phyloP scores from a whole-genome alignment of 2,113 vertebrate genomes.

The Anthoscopus minutus region DNA sequence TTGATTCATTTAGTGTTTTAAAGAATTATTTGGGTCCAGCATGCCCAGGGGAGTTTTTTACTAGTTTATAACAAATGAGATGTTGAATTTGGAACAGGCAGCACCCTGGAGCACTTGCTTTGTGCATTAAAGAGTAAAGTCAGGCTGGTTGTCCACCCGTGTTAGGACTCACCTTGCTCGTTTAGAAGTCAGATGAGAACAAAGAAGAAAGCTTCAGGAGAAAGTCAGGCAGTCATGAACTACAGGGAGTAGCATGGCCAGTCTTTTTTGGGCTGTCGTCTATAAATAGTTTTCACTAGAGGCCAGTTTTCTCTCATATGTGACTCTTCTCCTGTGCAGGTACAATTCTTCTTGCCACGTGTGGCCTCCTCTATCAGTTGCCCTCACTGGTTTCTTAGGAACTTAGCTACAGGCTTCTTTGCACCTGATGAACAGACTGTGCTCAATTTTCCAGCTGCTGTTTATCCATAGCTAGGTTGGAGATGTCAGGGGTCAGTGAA shows the following conservation, averaged over 20 bases:
- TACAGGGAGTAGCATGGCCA: neutral
- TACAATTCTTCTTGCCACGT: neutral
- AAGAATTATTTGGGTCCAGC: slow-evolving; percentile 12
- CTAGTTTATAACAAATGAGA: slow-evolving; percentile 18
- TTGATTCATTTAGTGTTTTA: slow-evolving; percentile 52
- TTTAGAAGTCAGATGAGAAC: slow-evolving; percentile 5
- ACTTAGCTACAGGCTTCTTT: neutral
- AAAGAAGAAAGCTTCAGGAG: neutral
- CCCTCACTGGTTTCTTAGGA: neutral
- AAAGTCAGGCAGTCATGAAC: neutral
- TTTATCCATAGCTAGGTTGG: neutral
- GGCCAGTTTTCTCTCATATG: neutral
- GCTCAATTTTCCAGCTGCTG: neutral
- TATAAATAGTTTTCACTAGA: neutral
- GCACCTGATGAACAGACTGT: neutral
- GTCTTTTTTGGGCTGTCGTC: neutral
- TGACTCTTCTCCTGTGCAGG: neutral
- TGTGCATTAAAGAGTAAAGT: neutral
- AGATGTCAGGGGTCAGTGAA: neutral
- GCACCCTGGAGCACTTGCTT: slow-evolving; percentile 12
- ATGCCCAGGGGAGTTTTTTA: neutral
- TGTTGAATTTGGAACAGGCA: neutral
- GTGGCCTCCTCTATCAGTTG: neutral
- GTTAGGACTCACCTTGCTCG: neutral
- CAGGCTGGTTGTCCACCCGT: neutral